Evolutionary conservation across 2,888 invertebrate species (phyloP).

Genomic region (Loripinus fragilis): DNA sequence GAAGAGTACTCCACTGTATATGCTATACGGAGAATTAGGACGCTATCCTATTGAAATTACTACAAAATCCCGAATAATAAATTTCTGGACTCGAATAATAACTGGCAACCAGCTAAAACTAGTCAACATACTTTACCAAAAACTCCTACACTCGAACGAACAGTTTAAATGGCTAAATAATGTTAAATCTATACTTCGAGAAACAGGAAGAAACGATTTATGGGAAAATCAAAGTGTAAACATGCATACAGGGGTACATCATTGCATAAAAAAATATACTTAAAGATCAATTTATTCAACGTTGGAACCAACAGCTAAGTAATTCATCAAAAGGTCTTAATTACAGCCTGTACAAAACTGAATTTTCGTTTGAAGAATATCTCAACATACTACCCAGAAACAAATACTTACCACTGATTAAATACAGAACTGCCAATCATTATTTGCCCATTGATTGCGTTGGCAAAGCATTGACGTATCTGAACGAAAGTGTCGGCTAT

Average conservation of each 20-base stretch:
- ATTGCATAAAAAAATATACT: neutral
- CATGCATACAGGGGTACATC: no score
- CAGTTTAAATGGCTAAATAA: neutral
- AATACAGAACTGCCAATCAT: conserved; percentile 32
- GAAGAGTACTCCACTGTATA: no score
- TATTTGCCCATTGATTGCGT: conserved; percentile 20
- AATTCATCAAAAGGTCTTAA: neutral
- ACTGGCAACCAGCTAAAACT: neutral
- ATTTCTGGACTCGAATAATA: no score
- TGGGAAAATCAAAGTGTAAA: neutral
- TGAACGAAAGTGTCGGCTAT: conserved; percentile 26
- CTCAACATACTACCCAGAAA: neutral
- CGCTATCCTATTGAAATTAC: no score
- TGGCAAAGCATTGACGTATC: conserved; percentile 21
- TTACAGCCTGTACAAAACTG: neutral
- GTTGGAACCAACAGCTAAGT: neutral
- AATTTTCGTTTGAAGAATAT: neutral
- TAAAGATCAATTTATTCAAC: neutral
- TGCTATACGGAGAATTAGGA: no score
- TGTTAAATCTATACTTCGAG: neutral
- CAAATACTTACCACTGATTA: neutral
- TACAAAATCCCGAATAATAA: no score
- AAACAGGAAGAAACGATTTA: neutral
- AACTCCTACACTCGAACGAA: neutral
- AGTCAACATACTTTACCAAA: neutral